Percentiles rank a stretch among this genome's conserved stretches.
phyloP scores from a whole-genome alignment of 1,140 invertebrate genomes.

The Drosophila tropicalis region DNA sequence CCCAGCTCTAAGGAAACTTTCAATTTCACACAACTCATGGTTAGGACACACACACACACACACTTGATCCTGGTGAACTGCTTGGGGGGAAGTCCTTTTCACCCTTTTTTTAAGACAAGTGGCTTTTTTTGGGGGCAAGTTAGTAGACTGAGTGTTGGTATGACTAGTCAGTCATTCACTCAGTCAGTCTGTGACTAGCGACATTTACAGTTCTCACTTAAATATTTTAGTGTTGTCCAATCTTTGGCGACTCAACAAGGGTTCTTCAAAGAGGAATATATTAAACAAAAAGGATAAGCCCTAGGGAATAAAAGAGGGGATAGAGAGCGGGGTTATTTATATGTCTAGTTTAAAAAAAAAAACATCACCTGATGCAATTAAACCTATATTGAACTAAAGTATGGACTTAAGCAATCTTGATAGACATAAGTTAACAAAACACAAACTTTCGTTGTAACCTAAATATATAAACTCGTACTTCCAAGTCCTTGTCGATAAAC shows the following conservation, averaged over 20 bases:
- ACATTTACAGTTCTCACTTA: constrained; percentile 15
- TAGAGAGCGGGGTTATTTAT: too few relatives aligned
- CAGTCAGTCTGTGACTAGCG: neutral
- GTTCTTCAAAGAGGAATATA: neutral
- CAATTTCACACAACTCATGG: constrained; percentile 43
- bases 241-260: neutral
- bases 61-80: constrained; percentile 38
- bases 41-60: constrained; percentile 29
- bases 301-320: too few relatives aligned
- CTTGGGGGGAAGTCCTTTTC: constrained; percentile 31
- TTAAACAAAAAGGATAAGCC: neutral
- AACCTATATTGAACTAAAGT: too few relatives aligned
- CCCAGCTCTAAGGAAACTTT: constrained; percentile 59
- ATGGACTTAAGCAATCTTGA: too few relatives aligned
- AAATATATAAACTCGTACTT: too few relatives aligned
- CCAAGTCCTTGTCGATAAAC: too few relatives aligned
- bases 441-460: too few relatives aligned
- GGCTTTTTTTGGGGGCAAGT: constrained; percentile 24
- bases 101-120: constrained; percentile 26
- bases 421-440: too few relatives aligned
- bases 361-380: too few relatives aligned
- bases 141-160: neutral
- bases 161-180: neutral
- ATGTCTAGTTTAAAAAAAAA: too few relatives aligned
- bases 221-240: neutral